A percentile compares a stretch with the other conserved stretches of the same genome.
Evolutionary conservation across 2,113 vertebrate genomes (phyloP).

Genomic region (Strix uralensis): DNA sequence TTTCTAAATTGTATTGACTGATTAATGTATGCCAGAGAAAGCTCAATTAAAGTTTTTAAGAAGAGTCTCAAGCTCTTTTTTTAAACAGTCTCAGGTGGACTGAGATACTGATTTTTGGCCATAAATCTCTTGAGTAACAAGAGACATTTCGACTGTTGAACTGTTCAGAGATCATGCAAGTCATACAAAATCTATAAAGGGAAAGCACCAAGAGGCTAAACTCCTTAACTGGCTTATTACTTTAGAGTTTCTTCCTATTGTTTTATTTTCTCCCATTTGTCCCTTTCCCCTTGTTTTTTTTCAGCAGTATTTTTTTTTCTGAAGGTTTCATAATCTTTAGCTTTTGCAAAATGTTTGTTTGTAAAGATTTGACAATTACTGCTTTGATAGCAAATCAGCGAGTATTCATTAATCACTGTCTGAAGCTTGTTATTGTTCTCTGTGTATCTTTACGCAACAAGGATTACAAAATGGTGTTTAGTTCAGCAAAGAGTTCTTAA

Average conservation of each 20-base stretch:
- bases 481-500: neutral
- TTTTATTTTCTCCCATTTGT: neutral
- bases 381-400: neutral
- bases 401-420: neutral
- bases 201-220: neutral
- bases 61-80: neutral
- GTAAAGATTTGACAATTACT: neutral
- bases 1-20: neutral
- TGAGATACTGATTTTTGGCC: neutral
- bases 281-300: neutral
- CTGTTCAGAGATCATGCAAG: neutral
- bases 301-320: neutral
- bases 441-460: neutral
- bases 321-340: neutral
- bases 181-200: neutral
- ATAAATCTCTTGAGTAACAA: neutral
- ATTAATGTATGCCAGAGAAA: neutral
- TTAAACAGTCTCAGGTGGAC: neutral
- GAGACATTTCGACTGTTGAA: neutral
- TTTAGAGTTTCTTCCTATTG: neutral
- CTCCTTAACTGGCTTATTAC: neutral
- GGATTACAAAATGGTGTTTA: neutral
- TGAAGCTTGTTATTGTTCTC: neutral
- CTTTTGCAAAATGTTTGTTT: neutral
- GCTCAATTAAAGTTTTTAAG: neutral